A percentile compares a stretch with the other conserved stretches of the same genome.
These are phyloP conservation scores for Panurus biarmicus DNA, from an alignment of 2,113 vertebrate species.

Conservation along the genomic window DNA sequence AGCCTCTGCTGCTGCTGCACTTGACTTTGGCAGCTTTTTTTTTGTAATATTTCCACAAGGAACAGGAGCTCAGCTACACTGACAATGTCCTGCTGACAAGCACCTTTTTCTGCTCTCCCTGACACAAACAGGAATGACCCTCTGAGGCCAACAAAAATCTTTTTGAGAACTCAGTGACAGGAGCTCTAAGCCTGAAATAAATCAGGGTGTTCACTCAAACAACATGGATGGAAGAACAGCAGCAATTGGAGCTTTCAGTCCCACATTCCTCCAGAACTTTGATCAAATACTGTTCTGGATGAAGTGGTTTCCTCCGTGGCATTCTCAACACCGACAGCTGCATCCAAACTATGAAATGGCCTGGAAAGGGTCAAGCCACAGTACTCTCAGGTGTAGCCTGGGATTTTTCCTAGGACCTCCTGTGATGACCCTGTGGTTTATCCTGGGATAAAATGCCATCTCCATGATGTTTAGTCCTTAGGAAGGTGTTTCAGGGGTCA, in stretches of 20 bases:
- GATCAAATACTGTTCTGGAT: background rate
- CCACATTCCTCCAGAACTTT: background rate
- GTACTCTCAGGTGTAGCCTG: background rate
- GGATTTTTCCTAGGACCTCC: background rate
- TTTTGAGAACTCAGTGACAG: background rate
- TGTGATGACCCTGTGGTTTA: rapidly evolving
- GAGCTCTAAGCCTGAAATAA: background rate
- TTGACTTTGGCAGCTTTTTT: background rate
- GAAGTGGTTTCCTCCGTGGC: background rate
- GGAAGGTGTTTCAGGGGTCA: background rate
- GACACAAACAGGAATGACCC: background rate
- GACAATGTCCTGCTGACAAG: background rate
- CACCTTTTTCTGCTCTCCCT: background rate
- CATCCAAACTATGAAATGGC: background rate
- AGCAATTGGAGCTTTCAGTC: background rate
- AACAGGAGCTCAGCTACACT: background rate
- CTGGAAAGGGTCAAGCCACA: background rate
- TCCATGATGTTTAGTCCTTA: background rate
- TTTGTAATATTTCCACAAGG: background rate
- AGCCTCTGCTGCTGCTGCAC: background rate
- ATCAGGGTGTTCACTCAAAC: background rate
- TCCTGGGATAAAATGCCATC: background rate
- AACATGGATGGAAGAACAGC: background rate
- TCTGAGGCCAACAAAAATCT: background rate
- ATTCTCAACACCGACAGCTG: background rate